Conservation (phyloP, 2,888 invertebrate genomes). For the Cacoxenus indagator region DNA sequence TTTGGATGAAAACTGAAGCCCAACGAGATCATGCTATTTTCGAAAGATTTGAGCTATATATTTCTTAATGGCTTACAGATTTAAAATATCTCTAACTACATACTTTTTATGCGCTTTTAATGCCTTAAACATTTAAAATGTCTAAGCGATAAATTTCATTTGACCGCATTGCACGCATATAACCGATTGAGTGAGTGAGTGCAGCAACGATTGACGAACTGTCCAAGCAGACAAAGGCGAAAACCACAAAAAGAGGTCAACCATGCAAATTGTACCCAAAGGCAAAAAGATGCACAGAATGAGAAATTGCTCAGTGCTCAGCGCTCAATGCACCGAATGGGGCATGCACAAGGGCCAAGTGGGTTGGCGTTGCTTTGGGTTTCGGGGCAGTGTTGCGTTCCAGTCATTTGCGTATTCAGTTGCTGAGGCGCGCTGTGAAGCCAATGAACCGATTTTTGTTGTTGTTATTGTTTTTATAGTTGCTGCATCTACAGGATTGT, state of each 20-base stretch:
- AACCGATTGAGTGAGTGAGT: neutral
- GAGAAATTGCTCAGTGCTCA: neutral
- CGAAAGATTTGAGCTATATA: too few relatives aligned
- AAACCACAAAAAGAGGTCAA: conserved; percentile 52
- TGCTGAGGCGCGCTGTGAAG: neutral
- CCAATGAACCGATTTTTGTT: neutral
- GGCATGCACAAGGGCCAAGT: neutral
- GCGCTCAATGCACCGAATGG: neutral
- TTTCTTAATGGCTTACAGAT: too few relatives aligned
- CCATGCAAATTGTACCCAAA: conserved; percentile 56
- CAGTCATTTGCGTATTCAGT: neutral
- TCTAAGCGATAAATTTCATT: neutral
- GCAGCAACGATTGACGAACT: neutral
- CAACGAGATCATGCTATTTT: too few relatives aligned
- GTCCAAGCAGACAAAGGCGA: conserved; percentile 31
- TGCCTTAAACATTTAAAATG: neutral
- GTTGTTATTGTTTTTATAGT: neutral
- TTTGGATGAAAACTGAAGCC: too few relatives aligned
- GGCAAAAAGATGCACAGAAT: neutral
- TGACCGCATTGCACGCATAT: neutral
- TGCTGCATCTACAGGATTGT: neutral
- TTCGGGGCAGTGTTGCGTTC: neutral
- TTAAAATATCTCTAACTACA: too few relatives aligned
- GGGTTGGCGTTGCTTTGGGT: too few relatives aligned
- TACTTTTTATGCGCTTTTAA: too few relatives aligned